Evolutionary conservation across 2,888 invertebrate species (phyloP), one percentile per base, ranked within the genome.

Genomic region (Drosophila silvestris): DNA sequence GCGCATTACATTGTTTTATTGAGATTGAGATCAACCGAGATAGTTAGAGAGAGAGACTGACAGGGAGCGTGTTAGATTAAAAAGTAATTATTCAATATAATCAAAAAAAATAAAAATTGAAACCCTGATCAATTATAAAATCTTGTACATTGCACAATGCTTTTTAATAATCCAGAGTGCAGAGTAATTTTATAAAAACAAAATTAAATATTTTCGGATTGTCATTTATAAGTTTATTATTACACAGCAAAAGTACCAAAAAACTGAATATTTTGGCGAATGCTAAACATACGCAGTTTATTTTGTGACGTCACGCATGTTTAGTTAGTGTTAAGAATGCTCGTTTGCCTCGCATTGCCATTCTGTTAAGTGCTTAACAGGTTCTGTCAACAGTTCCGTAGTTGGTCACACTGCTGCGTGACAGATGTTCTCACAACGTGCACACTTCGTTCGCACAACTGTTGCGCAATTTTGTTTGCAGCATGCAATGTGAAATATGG

Each of bases 381-480:
- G 4, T 52, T 51, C 28, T 52, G 35, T n/a, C 16, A 10, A 12
- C 5, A 32, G 28, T 35, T 26, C 28, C 26, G 39, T 39, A 26
- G 47, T 41, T 79, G 77, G 79, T 47, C 77, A 79, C 79, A 81
- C 81, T 81, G 62, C 16, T 44, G 57, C 66, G 39, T 58, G 57
- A 65, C 73, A 85, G 73, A 83, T 86, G 86, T 61, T 70, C 56
- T 50, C 37, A 26, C 47, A 79, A 74, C 77, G 77, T 79, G 77
- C 69, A 60, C 77, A 74, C 37, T 33, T 44, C 32, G 47, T 28
- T 26, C 56, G 35, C 32, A 58, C 78, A 79, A 64, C 71, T 86
- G 84, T 82, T 82, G 88, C 66, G 82, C 76, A 82, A 73, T 73
- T 44, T 67, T 77, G 61, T 73, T 79, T 77, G 72, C 60, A 37